A percentile compares a stretch with the other conserved stretches of the same genome.
phyloP scores from a whole-genome alignment of 1,140 invertebrate species.

The Drosophila persimilis region DNA sequence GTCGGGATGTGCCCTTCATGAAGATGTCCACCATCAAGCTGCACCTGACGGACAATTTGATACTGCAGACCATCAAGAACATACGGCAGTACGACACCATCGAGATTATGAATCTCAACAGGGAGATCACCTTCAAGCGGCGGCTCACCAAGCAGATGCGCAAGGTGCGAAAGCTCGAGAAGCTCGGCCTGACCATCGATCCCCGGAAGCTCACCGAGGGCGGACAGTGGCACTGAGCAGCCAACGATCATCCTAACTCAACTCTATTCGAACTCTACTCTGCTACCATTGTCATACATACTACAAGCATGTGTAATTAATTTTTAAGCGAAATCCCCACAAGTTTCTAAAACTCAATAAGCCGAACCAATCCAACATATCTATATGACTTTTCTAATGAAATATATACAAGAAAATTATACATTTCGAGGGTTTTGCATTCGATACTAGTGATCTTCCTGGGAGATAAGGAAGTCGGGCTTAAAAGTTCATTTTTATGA shows the following conservation, averaged over 20 bases:
- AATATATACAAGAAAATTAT: conserved; percentile 10
- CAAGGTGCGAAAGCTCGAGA: conserved; percentile 69
- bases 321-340: conserved; percentile 36
- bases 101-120: conserved; percentile 72
- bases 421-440: neutral
- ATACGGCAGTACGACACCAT: conserved; percentile 62
- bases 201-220: conserved; percentile 42
- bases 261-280: neutral
- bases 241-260: neutral
- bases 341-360: conserved; percentile 70
- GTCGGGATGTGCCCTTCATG: conserved; percentile 59
- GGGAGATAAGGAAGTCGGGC: too few species aligned
- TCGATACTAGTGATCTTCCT: neutral
- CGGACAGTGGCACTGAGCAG: conserved; percentile 45
- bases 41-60: conserved; percentile 69
- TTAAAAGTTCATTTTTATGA: neutral
- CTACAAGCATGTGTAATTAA: conserved; percentile 68
- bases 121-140: conserved; percentile 69
- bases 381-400: conserved; percentile 20
- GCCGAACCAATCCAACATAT: conserved; percentile 12
- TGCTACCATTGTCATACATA: conserved; percentile 38
- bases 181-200: conserved; percentile 63
- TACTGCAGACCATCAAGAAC: conserved; percentile 72
- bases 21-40: conserved; percentile 74
- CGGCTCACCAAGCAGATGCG: conserved; percentile 64